Base-by-base conservation (phyloP, 1,140 invertebrate genomes). In the Vanessa tameamea region DNA sequence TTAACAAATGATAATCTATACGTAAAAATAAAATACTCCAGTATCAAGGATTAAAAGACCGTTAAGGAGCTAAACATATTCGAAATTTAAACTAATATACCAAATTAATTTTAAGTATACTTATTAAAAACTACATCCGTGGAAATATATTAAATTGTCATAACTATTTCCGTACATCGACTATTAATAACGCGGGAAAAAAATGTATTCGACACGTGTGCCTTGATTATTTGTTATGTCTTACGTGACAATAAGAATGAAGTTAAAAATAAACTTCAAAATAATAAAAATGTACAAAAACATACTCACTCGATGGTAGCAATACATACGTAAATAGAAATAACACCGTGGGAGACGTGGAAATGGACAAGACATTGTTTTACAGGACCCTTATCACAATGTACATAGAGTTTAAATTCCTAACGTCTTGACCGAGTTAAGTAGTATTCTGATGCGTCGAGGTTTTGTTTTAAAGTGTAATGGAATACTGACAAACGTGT, bases 401-500 rank as follows among this genome's bases (percentile, higher is more conserved):
- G 0, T 1, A 3, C 7, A 64, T 64, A 71, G 47, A 53, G 69
- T 71, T 26, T 15, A 71, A 47, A 57, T 55, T 59, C 15, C 26
- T 4, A 31, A 6, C 16, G 13, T 66, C 20, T 20, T 57, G 47
- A 20, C 11, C 20, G 20, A 57, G 12, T 67, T 68, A 68, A 68
- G 66, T 61, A 66, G 63, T 64, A 64, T 65, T 74, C 63, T 47
- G 67, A 57, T 55, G 68, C 66, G 66, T 84, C 75, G 77, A 83
- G 82, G 79, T 83, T 82, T 85, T 86, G 80, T 86, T 86, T 86
- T 81, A 78, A 78, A 80, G 75, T 78, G 82, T 81, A 81, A 78
- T 78, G 80, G 77, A 82, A 82, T 78, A 78, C 76, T 83, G 84
- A 86, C 80, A 83, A 83, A 84, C 84, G 83, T 86, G 84, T 85